Percentiles rank a stretch among this genome's conserved stretches.
phyloP scores from a whole-genome alignment of 2,888 invertebrate species.

The Metalampra italica region DNA sequence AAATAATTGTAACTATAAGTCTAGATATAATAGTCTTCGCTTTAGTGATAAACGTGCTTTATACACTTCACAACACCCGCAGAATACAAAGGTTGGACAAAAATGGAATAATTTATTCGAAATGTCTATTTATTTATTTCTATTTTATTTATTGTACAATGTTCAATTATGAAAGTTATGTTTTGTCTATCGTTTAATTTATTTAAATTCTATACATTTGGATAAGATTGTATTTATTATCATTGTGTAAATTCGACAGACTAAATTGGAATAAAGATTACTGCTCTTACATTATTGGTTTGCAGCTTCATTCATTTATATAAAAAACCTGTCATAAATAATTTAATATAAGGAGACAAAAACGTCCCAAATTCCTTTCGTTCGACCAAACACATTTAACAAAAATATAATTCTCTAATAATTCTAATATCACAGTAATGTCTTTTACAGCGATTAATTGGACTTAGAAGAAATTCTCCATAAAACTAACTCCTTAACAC shows the following conservation, averaged over 20 bases:
- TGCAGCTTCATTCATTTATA: no score
- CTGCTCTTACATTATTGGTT: conserved; percentile 2
- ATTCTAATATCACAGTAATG: conserved; percentile 40
- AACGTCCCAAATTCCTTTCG: no score
- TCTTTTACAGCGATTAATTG: conserved; percentile 13
- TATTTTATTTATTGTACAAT: conserved; percentile 22
- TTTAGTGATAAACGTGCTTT: conserved; percentile 28
- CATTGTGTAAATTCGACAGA: conserved; percentile 14
- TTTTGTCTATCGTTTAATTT: conserved; percentile 35
- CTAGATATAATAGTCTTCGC: conserved; percentile 30
- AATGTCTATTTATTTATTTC: conserved; percentile 23
- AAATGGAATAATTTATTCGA: conserved; percentile 23
- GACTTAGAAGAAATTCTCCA: conserved; percentile 80
- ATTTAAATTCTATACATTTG: conserved; percentile 24
- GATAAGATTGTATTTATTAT: conserved; percentile 8
- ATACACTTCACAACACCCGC: conserved; percentile 14
- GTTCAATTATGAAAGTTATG: conserved; percentile 36
- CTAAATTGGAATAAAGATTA: conserved; percentile 21
- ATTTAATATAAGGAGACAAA: no score
- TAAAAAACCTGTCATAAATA: no score
- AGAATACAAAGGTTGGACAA: conserved; percentile 23
- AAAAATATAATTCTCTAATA: not conserved
- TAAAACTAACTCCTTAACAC: conserved; percentile 86
- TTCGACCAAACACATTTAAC: not conserved
- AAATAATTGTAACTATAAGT: conserved; percentile 50